Percentiles rank a stretch among this genome's conserved stretches.
These are phyloP conservation scores for Brachyalestes nurse DNA, from an alignment of 2,797 vertebrate species.

Conservation along the genomic window DNA sequence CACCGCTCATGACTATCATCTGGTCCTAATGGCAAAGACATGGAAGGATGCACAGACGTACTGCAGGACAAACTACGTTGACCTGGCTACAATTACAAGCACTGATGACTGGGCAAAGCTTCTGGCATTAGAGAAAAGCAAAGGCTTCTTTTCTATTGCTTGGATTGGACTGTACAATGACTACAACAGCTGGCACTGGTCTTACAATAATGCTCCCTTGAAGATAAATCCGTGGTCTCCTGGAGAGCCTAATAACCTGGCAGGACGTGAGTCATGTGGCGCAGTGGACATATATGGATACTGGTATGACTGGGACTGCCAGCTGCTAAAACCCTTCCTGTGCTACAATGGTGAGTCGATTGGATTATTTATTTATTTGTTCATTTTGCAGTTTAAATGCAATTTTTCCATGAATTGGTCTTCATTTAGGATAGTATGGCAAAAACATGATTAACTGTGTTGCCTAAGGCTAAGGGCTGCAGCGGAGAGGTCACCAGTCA, in stretches of 20 bases:
- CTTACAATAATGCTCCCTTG: not conserved
- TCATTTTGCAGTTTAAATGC: no score
- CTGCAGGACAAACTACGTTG: conserved; percentile 10
- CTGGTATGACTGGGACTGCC: not conserved
- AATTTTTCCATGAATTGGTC: not conserved
- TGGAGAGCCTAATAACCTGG: not conserved
- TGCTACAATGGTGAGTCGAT: conserved; percentile 25
- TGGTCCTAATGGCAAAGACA: fast-evolving
- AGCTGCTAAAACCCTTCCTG: not conserved
- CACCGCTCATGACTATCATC: not conserved
- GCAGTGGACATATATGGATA: fast-evolving
- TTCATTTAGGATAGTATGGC: not conserved
- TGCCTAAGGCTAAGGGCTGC: no score
- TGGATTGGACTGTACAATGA: conserved; percentile 39
- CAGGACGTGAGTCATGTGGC: not conserved
- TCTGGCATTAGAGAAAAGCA: not conserved
- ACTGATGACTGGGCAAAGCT: not conserved
- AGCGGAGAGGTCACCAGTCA: no score
- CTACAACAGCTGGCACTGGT: conserved; percentile 36
- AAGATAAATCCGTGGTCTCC: fast-evolving
- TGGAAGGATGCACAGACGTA: conserved; percentile 14
- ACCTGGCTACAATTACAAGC: conserved; percentile 16
- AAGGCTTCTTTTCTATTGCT: fast-evolving
- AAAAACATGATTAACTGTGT: no score
- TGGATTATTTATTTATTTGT: not conserved